Conservation (phyloP, 2,888 invertebrate genomes). For the Epirrhoe tristata region DNA sequence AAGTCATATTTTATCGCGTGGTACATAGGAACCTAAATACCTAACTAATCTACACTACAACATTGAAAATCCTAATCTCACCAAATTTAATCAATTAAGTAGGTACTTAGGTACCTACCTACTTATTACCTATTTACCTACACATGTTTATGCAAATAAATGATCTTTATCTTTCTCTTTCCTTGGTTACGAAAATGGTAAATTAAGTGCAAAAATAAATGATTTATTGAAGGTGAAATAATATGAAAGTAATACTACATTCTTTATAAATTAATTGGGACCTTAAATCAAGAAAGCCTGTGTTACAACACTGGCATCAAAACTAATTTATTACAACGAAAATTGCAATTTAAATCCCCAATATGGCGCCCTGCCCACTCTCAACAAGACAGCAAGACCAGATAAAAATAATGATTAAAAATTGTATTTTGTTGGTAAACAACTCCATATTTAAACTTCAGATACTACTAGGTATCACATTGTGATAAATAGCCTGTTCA, state of each 20-base stretch:
- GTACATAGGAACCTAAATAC: too few species aligned
- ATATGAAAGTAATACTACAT: conserved; percentile 7
- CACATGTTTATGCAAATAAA: too few species aligned
- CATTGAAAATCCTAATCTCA: too few species aligned
- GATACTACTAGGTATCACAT: conserved; percentile 7
- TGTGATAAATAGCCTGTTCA: not conserved
- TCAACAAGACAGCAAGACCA: conserved; percentile 21
- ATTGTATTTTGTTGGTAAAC: conserved; percentile 41
- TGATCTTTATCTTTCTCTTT: too few species aligned
- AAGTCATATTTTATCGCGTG: too few species aligned
- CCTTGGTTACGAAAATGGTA: not conserved
- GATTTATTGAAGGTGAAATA: conserved; percentile 7
- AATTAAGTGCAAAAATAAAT: not conserved
- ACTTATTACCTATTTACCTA: too few species aligned
- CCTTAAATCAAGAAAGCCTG: conserved; percentile 9
- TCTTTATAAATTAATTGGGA: conserved; percentile 16
- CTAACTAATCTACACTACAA: too few species aligned
- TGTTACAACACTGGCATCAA: conserved; percentile 17
- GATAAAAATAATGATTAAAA: conserved; percentile 33
- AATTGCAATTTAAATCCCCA: conserved; percentile 16
- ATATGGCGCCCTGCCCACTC: conserved; percentile 27
- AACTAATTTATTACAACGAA: conserved; percentile 22
- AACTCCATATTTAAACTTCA: conserved; percentile 37
- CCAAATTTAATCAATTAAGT: too few species aligned
- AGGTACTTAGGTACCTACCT: too few species aligned